Evolutionary conservation across 2,797 vertebrate species (phyloP), one percentile per base, ranked within the genome.

Genomic region (Spea hammondii): DNA sequence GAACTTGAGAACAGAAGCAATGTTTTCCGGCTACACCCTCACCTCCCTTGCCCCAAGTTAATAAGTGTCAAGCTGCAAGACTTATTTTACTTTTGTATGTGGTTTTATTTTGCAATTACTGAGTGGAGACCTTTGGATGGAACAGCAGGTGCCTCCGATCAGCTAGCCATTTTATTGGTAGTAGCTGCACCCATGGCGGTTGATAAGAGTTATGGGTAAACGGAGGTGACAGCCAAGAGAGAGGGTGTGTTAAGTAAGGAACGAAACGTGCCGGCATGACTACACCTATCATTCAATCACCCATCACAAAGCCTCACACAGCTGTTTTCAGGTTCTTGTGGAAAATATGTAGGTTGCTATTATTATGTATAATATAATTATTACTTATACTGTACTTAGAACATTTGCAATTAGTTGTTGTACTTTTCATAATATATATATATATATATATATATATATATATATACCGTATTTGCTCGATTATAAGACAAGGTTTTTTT

Each of bases 121-220:
- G 80, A 82, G 85, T 88, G 67, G 67, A 89, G 83, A 86, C 84
- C 86, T 90, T 89, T 91, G 85, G 60, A 77, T 88, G 54, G 79
- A 84, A 83, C 74, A 87, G 72, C 87, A 88, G 89, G 86, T 90
- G 85, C 83, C 73, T 79, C 64, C 53, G 54, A 57, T 70, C 85
- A 44, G 74, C 84, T 68, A 80, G n/a, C 85, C 60, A 83, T 87
- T 84, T 84, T 65, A 3, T 81, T 76, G 83, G 84, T 85, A 80
- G 87, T 85, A 77, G 80, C 84, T 87, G 84, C 82, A 73, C 84
- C 83, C 85, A 83, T 84, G 87, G 81, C 78, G 85, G 84, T 82
- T 84, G 86, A 68, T 88, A 89, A 84, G 77, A 84, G 71, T 79
- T 84, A 82, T 86, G 78, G 85, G 55, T 73, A 79, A 78, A 79